Evolutionary conservation across 2,797 vertebrate genomes (phyloP).

Genomic region (Picus viridis): DNA sequence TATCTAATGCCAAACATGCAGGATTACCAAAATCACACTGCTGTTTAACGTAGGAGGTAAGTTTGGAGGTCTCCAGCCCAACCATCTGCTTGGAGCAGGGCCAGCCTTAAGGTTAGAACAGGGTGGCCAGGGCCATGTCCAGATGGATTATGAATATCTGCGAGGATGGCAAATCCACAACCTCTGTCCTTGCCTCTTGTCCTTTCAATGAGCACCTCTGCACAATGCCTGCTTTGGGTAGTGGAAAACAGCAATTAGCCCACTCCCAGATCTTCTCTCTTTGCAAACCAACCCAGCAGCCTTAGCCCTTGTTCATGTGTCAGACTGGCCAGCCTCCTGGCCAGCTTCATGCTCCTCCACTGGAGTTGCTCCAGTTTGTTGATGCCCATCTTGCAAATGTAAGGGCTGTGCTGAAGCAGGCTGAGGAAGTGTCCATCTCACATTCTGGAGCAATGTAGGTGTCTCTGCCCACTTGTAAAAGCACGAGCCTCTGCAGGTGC

Average conservation of each 20-base stretch:
- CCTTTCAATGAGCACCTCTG: not conserved
- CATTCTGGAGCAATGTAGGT: not conserved
- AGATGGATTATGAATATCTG: not conserved
- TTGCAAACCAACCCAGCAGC: not conserved
- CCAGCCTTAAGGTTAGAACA: not conserved
- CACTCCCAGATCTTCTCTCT: not conserved
- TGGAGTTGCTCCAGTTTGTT: not conserved
- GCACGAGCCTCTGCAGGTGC: accelerated
- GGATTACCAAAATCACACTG: not conserved
- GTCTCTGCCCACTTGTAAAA: not conserved
- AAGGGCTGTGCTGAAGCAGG: not conserved
- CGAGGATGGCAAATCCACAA: not conserved
- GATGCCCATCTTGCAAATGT: not conserved
- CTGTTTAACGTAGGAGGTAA: not conserved
- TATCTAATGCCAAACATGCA: not conserved
- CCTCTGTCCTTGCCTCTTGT: not conserved
- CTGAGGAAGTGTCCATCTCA: not conserved
- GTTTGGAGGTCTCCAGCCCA: not conserved
- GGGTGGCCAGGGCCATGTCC: not conserved
- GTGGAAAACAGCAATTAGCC: not conserved
- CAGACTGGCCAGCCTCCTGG: not conserved
- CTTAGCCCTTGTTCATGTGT: not conserved
- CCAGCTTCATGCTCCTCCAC: not conserved
- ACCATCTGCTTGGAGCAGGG: not conserved
- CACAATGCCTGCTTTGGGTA: not conserved